Evolutionary conservation across 2,797 vertebrate species (phyloP), one percentile per base, ranked within the genome.

Genomic region (Melanotaenia pygmaea): DNA sequence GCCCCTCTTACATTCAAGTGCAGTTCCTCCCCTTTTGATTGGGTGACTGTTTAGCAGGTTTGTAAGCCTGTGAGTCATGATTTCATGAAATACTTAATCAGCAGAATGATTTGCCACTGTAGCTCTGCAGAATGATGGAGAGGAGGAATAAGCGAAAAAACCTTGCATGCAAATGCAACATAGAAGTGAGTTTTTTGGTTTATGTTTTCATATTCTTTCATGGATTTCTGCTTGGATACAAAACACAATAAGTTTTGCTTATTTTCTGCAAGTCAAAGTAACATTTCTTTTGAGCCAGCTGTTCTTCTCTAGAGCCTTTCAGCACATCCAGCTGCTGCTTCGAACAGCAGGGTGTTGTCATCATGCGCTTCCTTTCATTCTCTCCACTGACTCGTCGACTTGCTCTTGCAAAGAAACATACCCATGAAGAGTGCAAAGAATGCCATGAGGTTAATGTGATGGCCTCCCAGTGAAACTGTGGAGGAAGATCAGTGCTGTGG

Each of bases 371-470:
- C 81, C 71, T 71, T 10, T 43, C 37, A 35, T 80, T 73, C 67
- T 77, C 65, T 69, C n/a, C 24, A 79, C 77, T 83, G 74, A 78
- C 80, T 85, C 28, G 67, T 80, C 34, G 35, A 86, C 84, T 91
- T 75, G 83, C 84, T 88, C 84, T 90, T 85, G 87, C 85, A 91
- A 91, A 89, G 74, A 92, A 91, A 92, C 91, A 90, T 91, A 93
- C 90, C 91, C 92, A 94, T 94, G 94, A 94, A 94, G 92, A 95
- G 94, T 95, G 94, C 94, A 95, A 95, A 95, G 91, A 95, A 95
- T 95, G 94, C 93, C 92, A 94, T 94, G 94, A 95, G 93, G 93
- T 93, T 92, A 93, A 94, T 94, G 93, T 93, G 90, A 92, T 92
- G 91, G 89, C 90, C 94, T 91, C 93, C 92, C 90, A 88, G 88